Conservation (phyloP, 2,797 vertebrate genomes). For the Borostomias antarcticus region DNA sequence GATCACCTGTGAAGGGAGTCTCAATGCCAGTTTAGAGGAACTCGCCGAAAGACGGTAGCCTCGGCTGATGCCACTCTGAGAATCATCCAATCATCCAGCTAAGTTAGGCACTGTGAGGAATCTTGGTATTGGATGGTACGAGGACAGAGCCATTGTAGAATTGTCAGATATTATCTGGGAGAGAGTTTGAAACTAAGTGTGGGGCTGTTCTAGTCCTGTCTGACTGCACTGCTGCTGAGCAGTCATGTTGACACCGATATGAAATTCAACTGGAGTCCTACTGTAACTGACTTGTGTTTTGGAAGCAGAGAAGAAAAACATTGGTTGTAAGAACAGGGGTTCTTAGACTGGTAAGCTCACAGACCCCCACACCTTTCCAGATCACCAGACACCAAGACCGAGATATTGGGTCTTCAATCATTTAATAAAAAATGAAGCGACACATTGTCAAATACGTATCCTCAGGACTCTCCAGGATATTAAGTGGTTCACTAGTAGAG, state of each 20-base stretch:
- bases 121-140: not conserved
- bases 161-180: not conserved
- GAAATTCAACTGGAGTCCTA: too few species aligned
- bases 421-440: conserved; percentile 29
- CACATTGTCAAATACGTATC: conserved; percentile 39
- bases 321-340: not conserved
- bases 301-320: too few species aligned
- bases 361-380: not conserved
- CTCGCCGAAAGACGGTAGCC: not conserved
- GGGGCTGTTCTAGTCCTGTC: not conserved
- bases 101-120: conserved; percentile 8
- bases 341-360: not conserved
- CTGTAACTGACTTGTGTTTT: too few species aligned
- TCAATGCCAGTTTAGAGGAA: conserved; percentile 30
- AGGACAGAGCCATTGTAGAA: not conserved
- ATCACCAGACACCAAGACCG: conserved; percentile 18
- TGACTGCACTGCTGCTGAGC: too few species aligned
- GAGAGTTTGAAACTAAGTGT: not conserved
- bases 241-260: too few species aligned
- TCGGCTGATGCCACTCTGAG: not conserved
- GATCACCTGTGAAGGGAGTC: conserved; percentile 31
- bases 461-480: too few species aligned
- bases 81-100: not conserved
- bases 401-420: conserved; percentile 33
- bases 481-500: conserved; percentile 33